phyloP scores from a whole-genome alignment of 2,113 vertebrate genomes.

The Bolborhynchus lineola region DNA sequence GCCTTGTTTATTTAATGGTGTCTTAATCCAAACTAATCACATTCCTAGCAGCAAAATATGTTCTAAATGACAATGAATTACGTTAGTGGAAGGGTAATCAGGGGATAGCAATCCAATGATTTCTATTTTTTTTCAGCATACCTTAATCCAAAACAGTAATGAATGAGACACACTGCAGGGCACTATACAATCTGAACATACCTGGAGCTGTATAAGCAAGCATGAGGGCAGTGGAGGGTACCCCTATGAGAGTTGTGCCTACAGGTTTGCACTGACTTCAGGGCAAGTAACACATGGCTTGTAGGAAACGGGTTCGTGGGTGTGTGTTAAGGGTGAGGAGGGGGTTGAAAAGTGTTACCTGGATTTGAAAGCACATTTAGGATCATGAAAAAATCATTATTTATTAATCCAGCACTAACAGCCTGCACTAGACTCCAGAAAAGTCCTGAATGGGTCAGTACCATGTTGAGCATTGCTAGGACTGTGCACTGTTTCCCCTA shows the following conservation, averaged over 20 bases:
- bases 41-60: background rate
- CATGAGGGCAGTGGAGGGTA: rapidly evolving
- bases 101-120: background rate
- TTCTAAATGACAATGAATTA: constrained; percentile 48
- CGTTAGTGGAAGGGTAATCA: background rate
- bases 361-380: background rate
- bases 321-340: background rate
- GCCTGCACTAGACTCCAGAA: background rate
- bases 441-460: background rate
- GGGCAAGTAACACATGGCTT: background rate
- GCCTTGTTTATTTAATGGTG: constrained; percentile 21
- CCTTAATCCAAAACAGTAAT: background rate
- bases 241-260: background rate
- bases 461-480: background rate
- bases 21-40: constrained; percentile 40
- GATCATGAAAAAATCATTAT: background rate
- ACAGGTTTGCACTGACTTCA: background rate
- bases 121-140: background rate
- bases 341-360: background rate
- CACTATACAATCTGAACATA: background rate
- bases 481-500: background rate
- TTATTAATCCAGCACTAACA: background rate
- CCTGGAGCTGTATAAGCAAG: background rate
- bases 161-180: background rate
- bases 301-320: background rate